These are phyloP conservation scores for Scaptomyza tumidula DNA, from an alignment of 2,888 invertebrate genomes.

Conservation along the genomic window DNA sequence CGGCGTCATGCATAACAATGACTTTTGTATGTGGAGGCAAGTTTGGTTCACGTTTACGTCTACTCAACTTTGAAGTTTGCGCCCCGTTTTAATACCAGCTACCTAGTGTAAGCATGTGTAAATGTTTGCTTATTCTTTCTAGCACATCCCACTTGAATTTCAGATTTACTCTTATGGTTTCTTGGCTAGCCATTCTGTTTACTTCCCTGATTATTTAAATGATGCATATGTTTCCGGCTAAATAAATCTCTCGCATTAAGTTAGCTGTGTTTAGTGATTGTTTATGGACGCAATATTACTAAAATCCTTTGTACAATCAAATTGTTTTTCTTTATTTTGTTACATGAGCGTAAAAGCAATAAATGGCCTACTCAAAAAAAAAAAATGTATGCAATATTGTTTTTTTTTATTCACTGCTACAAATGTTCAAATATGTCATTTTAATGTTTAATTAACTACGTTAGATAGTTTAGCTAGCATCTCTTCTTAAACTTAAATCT, in stretches of 20 bases:
- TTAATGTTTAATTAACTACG: not conserved
- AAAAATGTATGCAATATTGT: no score
- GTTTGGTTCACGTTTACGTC: constrained; percentile 31
- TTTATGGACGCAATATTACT: constrained; percentile 1
- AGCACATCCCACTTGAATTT: constrained; percentile 50
- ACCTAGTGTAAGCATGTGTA: constrained; percentile 41
- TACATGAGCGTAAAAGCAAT: no score
- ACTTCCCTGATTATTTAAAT: constrained; percentile 75
- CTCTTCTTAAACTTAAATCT: not conserved
- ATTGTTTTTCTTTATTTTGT: not conserved
- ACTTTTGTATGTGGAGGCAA: constrained; percentile 50
- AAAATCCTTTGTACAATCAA: not conserved
- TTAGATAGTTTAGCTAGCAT: not conserved
- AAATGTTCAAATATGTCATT: no score
- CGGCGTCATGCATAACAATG: constrained; percentile 79
- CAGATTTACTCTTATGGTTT: constrained; percentile 16
- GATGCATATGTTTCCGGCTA: constrained; percentile 44
- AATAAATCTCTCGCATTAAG: constrained; percentile 11
- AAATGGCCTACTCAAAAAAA: no score
- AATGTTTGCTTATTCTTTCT: constrained; percentile 47
- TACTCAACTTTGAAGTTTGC: constrained; percentile 45
- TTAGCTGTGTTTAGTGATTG: not conserved
- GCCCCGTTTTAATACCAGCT: constrained; percentile 60
- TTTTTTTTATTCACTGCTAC: no score
- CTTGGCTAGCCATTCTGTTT: constrained; percentile 49